Conservation (phyloP, 2,888 invertebrate genomes). For the Suillia variegata region DNA sequence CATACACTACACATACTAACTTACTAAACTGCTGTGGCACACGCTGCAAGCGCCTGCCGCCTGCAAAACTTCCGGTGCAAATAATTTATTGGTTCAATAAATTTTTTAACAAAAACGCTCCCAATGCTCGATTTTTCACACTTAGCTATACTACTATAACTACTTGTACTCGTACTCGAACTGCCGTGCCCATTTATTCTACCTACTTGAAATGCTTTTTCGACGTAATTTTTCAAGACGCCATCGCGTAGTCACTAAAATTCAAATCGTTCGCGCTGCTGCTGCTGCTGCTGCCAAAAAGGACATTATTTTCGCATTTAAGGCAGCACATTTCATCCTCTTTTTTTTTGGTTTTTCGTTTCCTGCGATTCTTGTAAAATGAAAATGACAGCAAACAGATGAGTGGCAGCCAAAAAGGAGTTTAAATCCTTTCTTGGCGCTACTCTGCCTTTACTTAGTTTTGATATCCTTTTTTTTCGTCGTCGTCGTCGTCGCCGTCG, state of each 20-base stretch:
- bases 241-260: constrained; percentile 16
- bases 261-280: constrained; percentile 28
- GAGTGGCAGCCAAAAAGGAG: constrained; percentile 1
- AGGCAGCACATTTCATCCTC: constrained; percentile 4
- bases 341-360: constrained; percentile 14
- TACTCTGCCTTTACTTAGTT: no score
- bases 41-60: no score
- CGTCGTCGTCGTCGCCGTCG: no score
- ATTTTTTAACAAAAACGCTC: constrained; percentile 7
- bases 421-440: no score
- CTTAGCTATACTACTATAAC: no score
- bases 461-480: no score
- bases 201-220: no score
- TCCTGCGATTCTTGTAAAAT: constrained; percentile 16
- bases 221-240: no score
- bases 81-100: constrained; percentile 17
- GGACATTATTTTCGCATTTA: constrained; percentile 50
- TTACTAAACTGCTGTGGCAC: no score
- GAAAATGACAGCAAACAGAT: constrained; percentile 24
- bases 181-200: no score
- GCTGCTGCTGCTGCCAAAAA: constrained; percentile 42
- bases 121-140: constrained; percentile 5
- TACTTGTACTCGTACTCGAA: no score
- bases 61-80: constrained; percentile 15
- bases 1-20: no score